A percentile compares a stretch with the other conserved stretches of the same genome.
phyloP scores from a whole-genome alignment of 2,888 invertebrate species.

The Osmoderma eremita region DNA sequence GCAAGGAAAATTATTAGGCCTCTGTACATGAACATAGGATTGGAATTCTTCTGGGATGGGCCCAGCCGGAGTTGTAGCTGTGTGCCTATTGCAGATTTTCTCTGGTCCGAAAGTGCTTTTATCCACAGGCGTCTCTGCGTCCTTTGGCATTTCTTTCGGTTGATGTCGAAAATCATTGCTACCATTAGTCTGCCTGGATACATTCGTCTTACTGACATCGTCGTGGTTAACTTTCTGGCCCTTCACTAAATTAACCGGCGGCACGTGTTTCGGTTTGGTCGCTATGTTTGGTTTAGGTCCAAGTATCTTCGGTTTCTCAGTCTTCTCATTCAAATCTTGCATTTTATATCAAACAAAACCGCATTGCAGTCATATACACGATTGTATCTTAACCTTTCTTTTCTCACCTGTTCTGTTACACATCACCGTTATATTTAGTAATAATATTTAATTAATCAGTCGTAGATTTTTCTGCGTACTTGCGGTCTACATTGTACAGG shows the following conservation, averaged over 20 bases:
- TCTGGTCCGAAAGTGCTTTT: conserved; percentile 17
- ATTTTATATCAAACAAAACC: conserved; percentile 46
- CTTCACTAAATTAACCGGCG: conserved; percentile 60
- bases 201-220: conserved; percentile 39
- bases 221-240: conserved; percentile 45
- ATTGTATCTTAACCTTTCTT: conserved; percentile 8
- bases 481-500: conserved; percentile 3
- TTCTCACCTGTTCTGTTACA: neutral
- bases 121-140: conserved; percentile 20
- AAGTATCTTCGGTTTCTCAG: conserved; percentile 59
- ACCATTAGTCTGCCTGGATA: conserved; percentile 24
- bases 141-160: conserved; percentile 25
- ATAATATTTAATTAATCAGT: conserved; percentile 11
- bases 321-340: conserved; percentile 54
- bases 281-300: conserved; percentile 61
- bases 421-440: neutral
- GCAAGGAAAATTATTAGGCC: conserved; percentile 42
- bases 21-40: conserved; percentile 37
- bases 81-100: conserved; percentile 25
- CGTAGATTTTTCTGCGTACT: neutral
- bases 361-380: conserved; percentile 12
- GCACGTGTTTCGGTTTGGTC: conserved; percentile 62
- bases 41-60: conserved; percentile 32
- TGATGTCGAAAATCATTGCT: conserved; percentile 34
- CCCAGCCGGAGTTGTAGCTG: neutral